These are phyloP conservation scores for Pandemis corylana DNA, from an alignment of 2,888 invertebrate species.

Conservation along the genomic window DNA sequence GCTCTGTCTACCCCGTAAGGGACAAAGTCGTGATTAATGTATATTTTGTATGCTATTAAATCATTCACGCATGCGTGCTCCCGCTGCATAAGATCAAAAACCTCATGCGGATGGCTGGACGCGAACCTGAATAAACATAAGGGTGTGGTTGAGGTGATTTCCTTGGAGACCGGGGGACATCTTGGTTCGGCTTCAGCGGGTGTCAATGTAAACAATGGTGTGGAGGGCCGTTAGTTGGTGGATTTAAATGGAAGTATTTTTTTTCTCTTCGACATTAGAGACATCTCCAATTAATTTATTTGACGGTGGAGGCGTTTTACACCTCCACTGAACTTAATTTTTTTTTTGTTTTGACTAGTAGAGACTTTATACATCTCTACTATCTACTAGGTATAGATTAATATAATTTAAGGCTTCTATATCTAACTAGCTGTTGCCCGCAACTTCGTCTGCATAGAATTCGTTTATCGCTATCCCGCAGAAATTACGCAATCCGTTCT, in stretches of 20 bases:
- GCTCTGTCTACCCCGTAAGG: no score
- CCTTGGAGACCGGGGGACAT: conserved; percentile 24
- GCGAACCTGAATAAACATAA: conserved; percentile 16
- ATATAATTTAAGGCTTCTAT: no score
- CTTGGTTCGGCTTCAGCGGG: not conserved
- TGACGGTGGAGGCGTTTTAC: not conserved
- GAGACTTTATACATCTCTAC: no score
- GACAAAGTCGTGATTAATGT: no score
- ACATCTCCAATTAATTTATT: not conserved
- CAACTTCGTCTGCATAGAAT: no score
- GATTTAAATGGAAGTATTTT: not conserved
- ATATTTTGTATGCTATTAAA: no score
- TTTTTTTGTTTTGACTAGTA: no score
- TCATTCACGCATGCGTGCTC: not conserved
- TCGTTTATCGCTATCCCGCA: no score
- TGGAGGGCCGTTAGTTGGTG: not conserved
- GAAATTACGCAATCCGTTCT: no score
- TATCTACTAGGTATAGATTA: no score
- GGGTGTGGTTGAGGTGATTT: conserved; percentile 16
- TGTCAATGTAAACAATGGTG: not conserved
- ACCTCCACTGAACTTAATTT: not conserved
- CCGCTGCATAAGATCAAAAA: conserved; percentile 1
- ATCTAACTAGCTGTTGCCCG: no score
- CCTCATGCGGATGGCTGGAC: conserved; percentile 9
- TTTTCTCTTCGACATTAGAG: no score